phyloP scores from a whole-genome alignment of 2,888 invertebrate species.

The Gymnosoma rotundatum region DNA sequence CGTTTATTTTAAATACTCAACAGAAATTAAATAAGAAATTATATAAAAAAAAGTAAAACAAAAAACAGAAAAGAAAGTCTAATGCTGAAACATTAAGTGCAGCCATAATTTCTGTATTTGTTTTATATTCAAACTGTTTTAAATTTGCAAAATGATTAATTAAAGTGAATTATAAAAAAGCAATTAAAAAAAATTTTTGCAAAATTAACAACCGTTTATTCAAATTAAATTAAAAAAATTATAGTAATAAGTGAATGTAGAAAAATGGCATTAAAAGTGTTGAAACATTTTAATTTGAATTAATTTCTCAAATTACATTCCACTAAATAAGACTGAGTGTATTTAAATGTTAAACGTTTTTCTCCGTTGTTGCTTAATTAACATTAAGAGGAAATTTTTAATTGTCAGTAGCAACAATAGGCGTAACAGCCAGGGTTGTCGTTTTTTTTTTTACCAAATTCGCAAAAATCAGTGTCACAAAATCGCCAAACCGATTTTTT shows the following conservation, averaged over 20 bases:
- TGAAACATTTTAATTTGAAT: constrained; percentile 18
- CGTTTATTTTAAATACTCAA: constrained; percentile 51
- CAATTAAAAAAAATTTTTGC: not conserved
- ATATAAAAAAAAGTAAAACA: not conserved
- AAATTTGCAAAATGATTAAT: constrained; percentile 35
- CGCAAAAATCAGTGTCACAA: no score
- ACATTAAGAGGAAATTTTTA: no score
- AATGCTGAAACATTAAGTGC: constrained; percentile 28
- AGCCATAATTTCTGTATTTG: not conserved
- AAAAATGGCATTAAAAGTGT: constrained; percentile 7
- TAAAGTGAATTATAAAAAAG: constrained; percentile 16
- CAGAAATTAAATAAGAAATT: constrained; percentile 22
- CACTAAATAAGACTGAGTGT: not conserved
- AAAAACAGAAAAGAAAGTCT: constrained; percentile 37
- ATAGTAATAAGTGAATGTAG: not conserved
- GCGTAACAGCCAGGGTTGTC: no score
- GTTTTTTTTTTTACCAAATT: no score
- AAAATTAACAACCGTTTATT: constrained; percentile 7
- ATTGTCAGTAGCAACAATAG: no score
- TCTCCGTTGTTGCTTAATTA: no score
- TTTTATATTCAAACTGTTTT: constrained; percentile 10
- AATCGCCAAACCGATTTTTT: no score
- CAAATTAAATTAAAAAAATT: constrained; percentile 4
- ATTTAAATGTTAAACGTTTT: constrained; percentile 19
- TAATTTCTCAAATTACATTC: constrained; percentile 10